Conservation (phyloP, 2,888 invertebrate species). For the Diaperis boleti region DNA sequence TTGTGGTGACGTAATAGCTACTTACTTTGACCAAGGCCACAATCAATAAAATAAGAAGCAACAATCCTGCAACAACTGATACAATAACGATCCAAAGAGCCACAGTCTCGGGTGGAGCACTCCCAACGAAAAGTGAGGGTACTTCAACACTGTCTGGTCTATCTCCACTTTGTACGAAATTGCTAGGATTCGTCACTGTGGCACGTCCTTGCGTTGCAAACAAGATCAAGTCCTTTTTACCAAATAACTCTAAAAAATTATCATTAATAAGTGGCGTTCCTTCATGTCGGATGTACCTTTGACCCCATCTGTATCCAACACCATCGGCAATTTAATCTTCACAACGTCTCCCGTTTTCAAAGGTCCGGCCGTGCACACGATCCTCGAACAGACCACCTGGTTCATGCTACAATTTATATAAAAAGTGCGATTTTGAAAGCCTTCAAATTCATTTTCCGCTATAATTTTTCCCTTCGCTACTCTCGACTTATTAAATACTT, state of each 20-base stretch:
- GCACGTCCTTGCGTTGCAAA: slow-evolving; percentile 60
- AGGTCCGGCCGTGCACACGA: slow-evolving; percentile 62
- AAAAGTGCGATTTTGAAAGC: slow-evolving; percentile 50
- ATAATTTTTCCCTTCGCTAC: slow-evolving; percentile 36
- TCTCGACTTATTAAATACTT: slow-evolving; percentile 39
- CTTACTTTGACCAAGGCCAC: slow-evolving; percentile 61
- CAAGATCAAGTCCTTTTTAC: slow-evolving; percentile 61
- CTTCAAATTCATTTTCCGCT: slow-evolving; percentile 39
- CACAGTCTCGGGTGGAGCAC: slow-evolving; percentile 52
- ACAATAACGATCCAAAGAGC: slow-evolving; percentile 67
- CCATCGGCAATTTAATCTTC: slow-evolving; percentile 59
- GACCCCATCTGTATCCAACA: slow-evolving; percentile 58
- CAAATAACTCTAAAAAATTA: slow-evolving; percentile 48
- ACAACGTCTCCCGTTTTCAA: slow-evolving; percentile 59
- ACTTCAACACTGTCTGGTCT: slow-evolving; percentile 55
- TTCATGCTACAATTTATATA: slow-evolving; percentile 62
- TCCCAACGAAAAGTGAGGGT: slow-evolving; percentile 62
- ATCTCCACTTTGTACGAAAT: slow-evolving; percentile 53
- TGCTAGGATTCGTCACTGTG: slow-evolving; percentile 51
- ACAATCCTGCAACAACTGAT: slow-evolving; percentile 64
- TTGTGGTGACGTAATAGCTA: neutral
- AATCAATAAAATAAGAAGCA: slow-evolving; percentile 63
- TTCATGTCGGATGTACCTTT: slow-evolving; percentile 52
- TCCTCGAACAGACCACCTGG: slow-evolving; percentile 56
- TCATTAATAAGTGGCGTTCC: neutral